Base-by-base conservation (phyloP, 1,140 invertebrate species). In the Pseudomyrmex concolor region DNA sequence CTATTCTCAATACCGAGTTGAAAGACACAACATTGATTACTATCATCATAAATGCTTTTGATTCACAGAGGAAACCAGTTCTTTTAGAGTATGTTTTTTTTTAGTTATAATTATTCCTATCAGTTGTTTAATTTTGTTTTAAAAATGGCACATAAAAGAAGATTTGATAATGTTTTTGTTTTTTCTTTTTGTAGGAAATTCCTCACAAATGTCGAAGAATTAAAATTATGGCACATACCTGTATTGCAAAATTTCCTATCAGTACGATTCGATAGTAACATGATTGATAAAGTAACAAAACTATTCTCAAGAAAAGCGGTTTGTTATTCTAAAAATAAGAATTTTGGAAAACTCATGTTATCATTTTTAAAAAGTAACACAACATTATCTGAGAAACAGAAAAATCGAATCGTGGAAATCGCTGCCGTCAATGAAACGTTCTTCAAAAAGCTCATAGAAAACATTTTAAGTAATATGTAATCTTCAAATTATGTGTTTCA, bases 141-240 rank as follows among this genome's bases (percentile, higher is more conserved):
- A 34, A 34, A 34, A 34, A 4, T 34, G 0, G 0, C 34, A 34
- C 7, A 34, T 34, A 34, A 34, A 34, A 34, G 34, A 34, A 15
- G 15, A 86, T 62, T 60, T 54, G 45, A 51, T 0, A 55, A 87
- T 60, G 0, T 50, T 48, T 25, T 25, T 25, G 25, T 3, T 59
- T 70, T 34, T 34, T 1, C n/a, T 76, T 55, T 77, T 85, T 89
- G 7, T 45, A 92, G 91, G n/a, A 84, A 90, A 48, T 91, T 90
- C 72, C 60, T 91, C 10, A 66, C 25, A 3, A 7, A 55, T 3
- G 82, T 86, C 10, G 73, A 86, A 62, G 89, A 91, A 62, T 50
- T 92, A 1, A 90, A 90, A 70, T 19, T 60, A 50, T 92, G 91
- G 91, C 91, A 92, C 55, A 78, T 92, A 82, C 22, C 64, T 25